A percentile compares a stretch with the other conserved stretches of the same genome.
Evolutionary conservation across 2,797 vertebrate species (phyloP).

Genomic region (Buceros bicornis): DNA sequence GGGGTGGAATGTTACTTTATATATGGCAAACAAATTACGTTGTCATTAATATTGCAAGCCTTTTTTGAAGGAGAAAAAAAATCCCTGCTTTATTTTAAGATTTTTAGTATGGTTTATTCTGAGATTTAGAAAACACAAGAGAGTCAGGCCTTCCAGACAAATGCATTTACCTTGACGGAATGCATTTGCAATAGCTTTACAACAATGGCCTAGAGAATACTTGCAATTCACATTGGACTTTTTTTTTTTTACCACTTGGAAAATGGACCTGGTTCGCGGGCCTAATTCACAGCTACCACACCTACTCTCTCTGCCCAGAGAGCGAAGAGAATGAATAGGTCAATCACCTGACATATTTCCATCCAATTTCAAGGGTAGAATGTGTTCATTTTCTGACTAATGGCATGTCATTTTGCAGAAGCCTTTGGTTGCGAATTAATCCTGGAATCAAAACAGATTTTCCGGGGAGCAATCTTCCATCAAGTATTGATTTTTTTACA

Average conservation of each 20-base stretch:
- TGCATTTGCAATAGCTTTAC: constrained; percentile 92
- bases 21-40: constrained; percentile 88
- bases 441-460: constrained; percentile 99
- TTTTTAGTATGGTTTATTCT: constrained; percentile 87
- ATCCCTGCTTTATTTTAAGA: constrained; percentile 90
- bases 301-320: constrained; percentile 87
- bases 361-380: constrained; percentile 99
- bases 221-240: constrained; percentile 87
- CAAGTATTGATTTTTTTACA: constrained; percentile 99
- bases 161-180: constrained; percentile 91
- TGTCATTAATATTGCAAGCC: constrained; percentile 93
- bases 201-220: constrained; percentile 94
- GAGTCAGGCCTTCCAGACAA: constrained; percentile 85
- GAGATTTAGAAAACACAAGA: constrained; percentile 92
- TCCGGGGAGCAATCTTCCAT: constrained; percentile 99
- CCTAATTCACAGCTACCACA: constrained; percentile 89
- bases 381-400: constrained; percentile 99
- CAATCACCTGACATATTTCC: constrained; percentile 99
- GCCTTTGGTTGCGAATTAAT: constrained; percentile 99
- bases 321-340: constrained; percentile 92
- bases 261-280: constrained; percentile 87
- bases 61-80: constrained; percentile 60
- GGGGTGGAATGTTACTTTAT: constrained; percentile 76
- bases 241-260: constrained; percentile 78
- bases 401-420: constrained; percentile 99